Percentiles rank a stretch among this genome's conserved stretches.
Evolutionary conservation across 2,888 invertebrate species (phyloP).

Genomic region (Exocentrus adspersus): DNA sequence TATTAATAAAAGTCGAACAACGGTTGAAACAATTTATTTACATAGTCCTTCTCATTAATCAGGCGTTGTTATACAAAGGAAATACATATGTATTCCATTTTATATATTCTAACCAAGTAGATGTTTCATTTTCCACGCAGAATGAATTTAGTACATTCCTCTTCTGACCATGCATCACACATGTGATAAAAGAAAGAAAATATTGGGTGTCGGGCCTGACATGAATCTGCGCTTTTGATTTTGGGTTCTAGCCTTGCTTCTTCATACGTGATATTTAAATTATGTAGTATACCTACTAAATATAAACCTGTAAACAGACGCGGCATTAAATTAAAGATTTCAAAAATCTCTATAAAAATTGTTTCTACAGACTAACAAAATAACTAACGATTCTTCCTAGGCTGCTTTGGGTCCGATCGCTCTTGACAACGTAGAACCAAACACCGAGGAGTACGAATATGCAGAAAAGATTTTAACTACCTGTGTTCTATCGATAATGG

Average conservation of each 20-base stretch:
- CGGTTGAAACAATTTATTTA: background rate
- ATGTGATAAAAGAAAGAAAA: background rate
- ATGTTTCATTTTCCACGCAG: background rate
- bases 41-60: background rate
- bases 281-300: background rate
- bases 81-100: background rate
- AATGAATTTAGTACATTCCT: background rate
- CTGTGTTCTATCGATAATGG: conserved; percentile 82
- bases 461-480: conserved; percentile 80
- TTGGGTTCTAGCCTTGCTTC: background rate
- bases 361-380: too few species aligned
- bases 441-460: conserved; percentile 66
- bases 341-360: too few species aligned
- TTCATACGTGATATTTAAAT: background rate
- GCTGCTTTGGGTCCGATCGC: conserved; percentile 85
- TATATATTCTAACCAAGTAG: background rate
- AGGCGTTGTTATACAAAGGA: too few species aligned
- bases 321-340: too few species aligned
- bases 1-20: background rate
- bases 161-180: background rate
- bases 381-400: too few species aligned
- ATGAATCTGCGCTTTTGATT: background rate
- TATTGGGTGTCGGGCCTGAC: background rate
- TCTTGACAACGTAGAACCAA: conserved; percentile 70
- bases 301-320: too few species aligned